These are phyloP conservation scores for Epizoanthus illoricatus DNA, from an alignment of 92 coral and sea anemone species.

Conservation along the genomic window DNA sequence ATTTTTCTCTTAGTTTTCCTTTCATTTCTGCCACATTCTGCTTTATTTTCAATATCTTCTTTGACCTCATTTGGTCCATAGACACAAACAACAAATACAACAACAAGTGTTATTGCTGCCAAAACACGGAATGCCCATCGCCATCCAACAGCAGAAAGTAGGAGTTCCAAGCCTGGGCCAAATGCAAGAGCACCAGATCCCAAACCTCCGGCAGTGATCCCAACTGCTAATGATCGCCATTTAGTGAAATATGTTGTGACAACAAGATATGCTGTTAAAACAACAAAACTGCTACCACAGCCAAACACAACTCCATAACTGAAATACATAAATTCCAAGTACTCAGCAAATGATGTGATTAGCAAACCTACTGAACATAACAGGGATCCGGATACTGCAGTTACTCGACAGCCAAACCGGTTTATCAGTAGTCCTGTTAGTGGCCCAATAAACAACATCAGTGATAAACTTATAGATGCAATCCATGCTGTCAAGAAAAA, in stretches of 20 bases:
- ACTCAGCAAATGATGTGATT: slow-evolving; percentile 39
- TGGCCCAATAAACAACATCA: slow-evolving; percentile 32
- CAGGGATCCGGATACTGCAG: slow-evolving; percentile 21
- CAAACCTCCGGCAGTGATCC: slow-evolving; percentile 2
- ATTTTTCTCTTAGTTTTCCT: not conserved
- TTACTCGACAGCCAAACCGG: slow-evolving; percentile 43
- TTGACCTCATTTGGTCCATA: not conserved
- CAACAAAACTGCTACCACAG: slow-evolving; percentile 18
- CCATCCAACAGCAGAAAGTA: slow-evolving; percentile 13
- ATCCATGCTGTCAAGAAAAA: slow-evolving; percentile 37
- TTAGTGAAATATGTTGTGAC: slow-evolving; percentile 28
- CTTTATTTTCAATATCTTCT: not conserved
- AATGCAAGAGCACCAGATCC: slow-evolving; percentile 18
- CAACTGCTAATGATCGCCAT: slow-evolving; percentile 38
- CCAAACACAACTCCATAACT: slow-evolving; percentile 39
- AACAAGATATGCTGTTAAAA: slow-evolving; percentile 1
- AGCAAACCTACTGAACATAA: slow-evolving; percentile 41
- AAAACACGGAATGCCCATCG: slow-evolving; percentile 5
- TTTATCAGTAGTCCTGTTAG: slow-evolving; percentile 36
- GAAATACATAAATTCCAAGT: slow-evolving; percentile 35
- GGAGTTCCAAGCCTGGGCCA: slow-evolving; percentile 4
- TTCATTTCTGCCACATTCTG: not conserved
- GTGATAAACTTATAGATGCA: slow-evolving; percentile 11
- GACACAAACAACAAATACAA: not conserved
- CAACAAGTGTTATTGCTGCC: not conserved